These are phyloP conservation scores for Leucoraja erinaceus DNA, from an alignment of 2,113 vertebrate species.

Conservation along the genomic window DNA sequence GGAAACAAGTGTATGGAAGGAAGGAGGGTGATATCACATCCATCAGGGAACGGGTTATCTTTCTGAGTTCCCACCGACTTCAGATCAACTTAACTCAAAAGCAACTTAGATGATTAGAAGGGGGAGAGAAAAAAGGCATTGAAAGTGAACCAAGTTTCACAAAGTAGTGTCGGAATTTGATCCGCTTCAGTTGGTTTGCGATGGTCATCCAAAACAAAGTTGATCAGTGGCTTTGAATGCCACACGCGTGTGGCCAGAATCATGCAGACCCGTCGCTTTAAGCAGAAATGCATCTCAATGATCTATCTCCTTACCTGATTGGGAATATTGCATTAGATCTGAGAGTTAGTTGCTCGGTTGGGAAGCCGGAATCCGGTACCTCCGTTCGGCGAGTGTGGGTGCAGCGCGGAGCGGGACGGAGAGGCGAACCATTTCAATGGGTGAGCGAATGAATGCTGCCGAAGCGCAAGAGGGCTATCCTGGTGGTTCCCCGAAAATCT, in stretches of 20 bases:
- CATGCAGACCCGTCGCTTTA: background rate
- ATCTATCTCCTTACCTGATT: background rate
- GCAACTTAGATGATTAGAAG: background rate
- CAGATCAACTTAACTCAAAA: too few species aligned
- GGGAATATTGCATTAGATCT: conserved; percentile 18
- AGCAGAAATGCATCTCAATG: too few species aligned
- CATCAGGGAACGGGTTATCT: background rate
- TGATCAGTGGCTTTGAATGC: background rate
- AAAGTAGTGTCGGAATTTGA: background rate
- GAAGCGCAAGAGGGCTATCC: background rate
- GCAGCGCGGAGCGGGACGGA: background rate
- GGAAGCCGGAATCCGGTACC: background rate
- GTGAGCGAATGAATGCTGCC: background rate
- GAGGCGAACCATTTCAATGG: conserved; percentile 5
- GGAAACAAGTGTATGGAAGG: background rate
- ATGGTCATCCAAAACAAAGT: background rate
- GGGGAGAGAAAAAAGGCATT: background rate
- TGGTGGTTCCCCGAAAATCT: background rate
- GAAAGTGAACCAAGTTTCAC: background rate
- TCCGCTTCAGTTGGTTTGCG: background rate
- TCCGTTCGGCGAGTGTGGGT: background rate
- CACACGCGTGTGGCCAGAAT: background rate
- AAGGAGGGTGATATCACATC: too few species aligned
- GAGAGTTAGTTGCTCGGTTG: background rate
- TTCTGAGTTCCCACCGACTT: too few species aligned